Conservation (phyloP, 92 coral and sea anemone species). For the Parazoanthus darwini region DNA sequence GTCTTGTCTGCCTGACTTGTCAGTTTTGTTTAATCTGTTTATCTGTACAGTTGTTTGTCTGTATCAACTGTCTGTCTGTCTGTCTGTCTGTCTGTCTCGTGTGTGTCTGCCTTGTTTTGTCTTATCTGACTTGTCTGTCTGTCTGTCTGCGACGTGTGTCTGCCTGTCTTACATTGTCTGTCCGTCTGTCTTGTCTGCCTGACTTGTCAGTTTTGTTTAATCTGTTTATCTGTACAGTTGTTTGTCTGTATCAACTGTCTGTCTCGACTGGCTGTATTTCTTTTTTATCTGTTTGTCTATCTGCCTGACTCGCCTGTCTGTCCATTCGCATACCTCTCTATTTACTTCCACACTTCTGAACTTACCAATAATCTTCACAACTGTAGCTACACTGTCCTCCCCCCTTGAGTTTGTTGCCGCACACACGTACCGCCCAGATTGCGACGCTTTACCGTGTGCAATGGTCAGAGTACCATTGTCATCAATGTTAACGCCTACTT, state of each 20-base stretch:
- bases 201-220: background rate
- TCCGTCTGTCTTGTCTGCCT: no score
- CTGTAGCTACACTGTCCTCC: conserved; percentile 40
- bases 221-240: background rate
- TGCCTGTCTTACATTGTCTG: background rate
- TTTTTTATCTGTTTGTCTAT: no score
- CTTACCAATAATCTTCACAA: conserved; percentile 52
- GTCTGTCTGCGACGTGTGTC: background rate
- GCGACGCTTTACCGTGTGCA: conserved; percentile 7
- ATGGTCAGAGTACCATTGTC: conserved; percentile 47
- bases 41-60: background rate
- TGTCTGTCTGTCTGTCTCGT: background rate
- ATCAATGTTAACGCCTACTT: conserved; percentile 46
- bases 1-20: no score
- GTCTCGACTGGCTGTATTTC: no score
- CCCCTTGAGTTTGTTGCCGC: conserved; percentile 56
- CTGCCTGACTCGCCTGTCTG: no score
- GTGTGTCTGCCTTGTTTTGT: background rate
- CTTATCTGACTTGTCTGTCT: background rate
- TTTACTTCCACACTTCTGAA: background rate
- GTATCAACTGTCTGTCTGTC: no score
- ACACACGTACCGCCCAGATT: conserved; percentile 59
- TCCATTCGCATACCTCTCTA: background rate
- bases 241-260: no score
- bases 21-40: background rate